These are phyloP conservation scores for Centrocercus urophasianus DNA, from an alignment of 2,113 vertebrate genomes.

Conservation along the genomic window DNA sequence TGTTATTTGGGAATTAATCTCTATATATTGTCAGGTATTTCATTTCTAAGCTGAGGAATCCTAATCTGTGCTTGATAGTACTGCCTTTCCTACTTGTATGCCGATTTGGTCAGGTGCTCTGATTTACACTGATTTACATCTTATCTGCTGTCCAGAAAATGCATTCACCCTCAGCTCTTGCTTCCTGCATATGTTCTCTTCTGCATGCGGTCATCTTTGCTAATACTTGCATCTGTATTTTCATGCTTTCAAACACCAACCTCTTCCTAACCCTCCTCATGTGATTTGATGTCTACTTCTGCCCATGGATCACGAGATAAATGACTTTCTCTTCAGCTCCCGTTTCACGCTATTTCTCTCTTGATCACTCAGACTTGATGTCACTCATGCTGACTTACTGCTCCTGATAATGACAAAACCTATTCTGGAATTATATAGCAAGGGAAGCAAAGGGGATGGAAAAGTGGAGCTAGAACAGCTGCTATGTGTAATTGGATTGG, in stretches of 20 bases:
- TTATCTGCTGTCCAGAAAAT: not conserved
- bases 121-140: not conserved
- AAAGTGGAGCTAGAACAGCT: slow-evolving; percentile 38
- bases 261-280: not conserved
- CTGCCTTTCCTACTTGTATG: not conserved
- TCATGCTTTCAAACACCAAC: not conserved
- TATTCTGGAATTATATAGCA: slow-evolving; percentile 10
- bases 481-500: slow-evolving; percentile 65
- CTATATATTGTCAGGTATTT: not conserved
- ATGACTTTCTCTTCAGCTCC: not conserved
- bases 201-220: accelerated
- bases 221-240: not conserved
- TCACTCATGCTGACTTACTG: not conserved
- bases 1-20: not conserved
- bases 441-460: not conserved
- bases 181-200: not conserved
- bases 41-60: not conserved
- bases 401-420: not conserved
- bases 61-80: not conserved
- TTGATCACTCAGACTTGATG: not conserved
- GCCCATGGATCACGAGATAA: not conserved
- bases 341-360: not conserved
- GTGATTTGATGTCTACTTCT: not conserved
- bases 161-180: not conserved
- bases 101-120: not conserved